A percentile compares a stretch with the other conserved stretches of the same genome.
phyloP scores from a whole-genome alignment of 2,113 vertebrate species.

The Barnardius zonarius region DNA sequence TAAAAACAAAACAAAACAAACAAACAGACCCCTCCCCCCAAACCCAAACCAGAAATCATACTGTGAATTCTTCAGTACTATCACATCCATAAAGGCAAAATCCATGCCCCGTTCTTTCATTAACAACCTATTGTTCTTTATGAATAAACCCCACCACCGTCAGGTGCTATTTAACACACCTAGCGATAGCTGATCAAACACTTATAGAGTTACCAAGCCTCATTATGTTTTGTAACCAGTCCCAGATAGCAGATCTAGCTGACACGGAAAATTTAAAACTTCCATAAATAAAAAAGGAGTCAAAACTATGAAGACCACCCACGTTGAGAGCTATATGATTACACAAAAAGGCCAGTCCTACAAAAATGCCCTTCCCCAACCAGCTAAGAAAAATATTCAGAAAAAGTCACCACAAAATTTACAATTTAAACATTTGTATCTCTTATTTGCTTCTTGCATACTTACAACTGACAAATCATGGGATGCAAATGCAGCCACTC shows the following conservation, averaged over 20 bases:
- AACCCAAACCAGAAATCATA: not conserved
- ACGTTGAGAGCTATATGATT: not conserved
- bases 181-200: not conserved
- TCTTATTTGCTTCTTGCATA: not conserved
- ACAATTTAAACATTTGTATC: not conserved
- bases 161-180: not conserved
- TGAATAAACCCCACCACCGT: not conserved
- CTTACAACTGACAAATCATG: not conserved
- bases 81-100: not conserved
- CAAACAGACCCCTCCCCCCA: too few species aligned
- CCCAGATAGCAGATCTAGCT: not conserved
- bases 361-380: not conserved
- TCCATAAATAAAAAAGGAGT: not conserved
- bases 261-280: not conserved
- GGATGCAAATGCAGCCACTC: not conserved
- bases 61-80: not conserved
- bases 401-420: not conserved
- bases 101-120: not conserved
- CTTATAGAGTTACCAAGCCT: not conserved
- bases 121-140: not conserved
- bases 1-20: not conserved
- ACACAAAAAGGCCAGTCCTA: not conserved
- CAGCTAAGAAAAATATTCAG: not conserved
- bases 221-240: not conserved
- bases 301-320: not conserved